phyloP scores from a whole-genome alignment of 1,140 invertebrate species.

The Zaprionus inermis region DNA sequence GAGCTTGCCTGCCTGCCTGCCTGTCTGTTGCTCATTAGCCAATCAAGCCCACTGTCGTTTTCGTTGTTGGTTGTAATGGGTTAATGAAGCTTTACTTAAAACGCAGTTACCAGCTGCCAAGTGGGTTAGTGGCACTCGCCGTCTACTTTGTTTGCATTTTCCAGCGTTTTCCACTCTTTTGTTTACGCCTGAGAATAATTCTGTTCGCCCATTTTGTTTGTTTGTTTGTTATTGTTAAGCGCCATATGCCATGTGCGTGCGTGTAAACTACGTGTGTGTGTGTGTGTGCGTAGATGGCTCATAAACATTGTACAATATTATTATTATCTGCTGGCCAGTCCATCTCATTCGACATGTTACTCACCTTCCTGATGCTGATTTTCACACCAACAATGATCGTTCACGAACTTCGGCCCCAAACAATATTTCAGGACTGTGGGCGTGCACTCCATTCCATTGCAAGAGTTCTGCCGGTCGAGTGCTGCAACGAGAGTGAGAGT shows the following conservation, averaged over 20 bases:
- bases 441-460: slow-evolving; percentile 84
- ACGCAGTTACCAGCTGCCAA: slow-evolving; percentile 38
- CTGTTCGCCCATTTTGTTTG: slow-evolving; percentile 41
- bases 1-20: slow-evolving; percentile 47
- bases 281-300: slow-evolving; percentile 49
- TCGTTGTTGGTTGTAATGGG: slow-evolving; percentile 37
- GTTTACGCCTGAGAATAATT: slow-evolving; percentile 48
- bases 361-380: slow-evolving; percentile 83
- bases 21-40: slow-evolving; percentile 51
- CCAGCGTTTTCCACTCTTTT: slow-evolving; percentile 49
- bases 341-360: slow-evolving; percentile 18
- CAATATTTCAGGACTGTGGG: slow-evolving; percentile 86
- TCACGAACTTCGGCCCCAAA: slow-evolving; percentile 85
- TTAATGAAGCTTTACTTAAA: slow-evolving; percentile 60
- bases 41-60: slow-evolving; percentile 26
- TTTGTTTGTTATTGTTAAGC: slow-evolving; percentile 45
- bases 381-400: slow-evolving; percentile 89
- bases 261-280: slow-evolving; percentile 25
- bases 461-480: slow-evolving; percentile 48
- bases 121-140: slow-evolving; percentile 74
- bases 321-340: background rate
- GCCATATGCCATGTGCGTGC: slow-evolving; percentile 41
- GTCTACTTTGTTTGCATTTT: slow-evolving; percentile 31
- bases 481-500: slow-evolving; percentile 26
- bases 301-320: slow-evolving; percentile 54